phyloP scores from a whole-genome alignment of 1,140 invertebrate genomes.

The Drosophila rufa region DNA sequence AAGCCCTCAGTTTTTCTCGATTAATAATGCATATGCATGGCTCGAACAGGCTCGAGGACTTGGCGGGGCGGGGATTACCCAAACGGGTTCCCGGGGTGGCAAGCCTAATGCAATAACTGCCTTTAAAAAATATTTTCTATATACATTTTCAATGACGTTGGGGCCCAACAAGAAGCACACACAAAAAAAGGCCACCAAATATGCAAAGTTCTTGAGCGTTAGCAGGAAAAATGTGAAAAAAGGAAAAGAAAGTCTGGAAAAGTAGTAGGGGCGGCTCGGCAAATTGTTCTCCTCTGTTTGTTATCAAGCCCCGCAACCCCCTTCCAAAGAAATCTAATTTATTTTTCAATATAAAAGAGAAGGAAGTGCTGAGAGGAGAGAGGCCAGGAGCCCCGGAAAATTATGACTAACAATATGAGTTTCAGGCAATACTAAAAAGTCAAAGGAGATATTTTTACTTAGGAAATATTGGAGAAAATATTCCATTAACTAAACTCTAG shows the following conservation, averaged over 20 bases:
- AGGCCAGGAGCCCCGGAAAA: not conserved
- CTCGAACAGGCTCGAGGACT: conserved; percentile 22
- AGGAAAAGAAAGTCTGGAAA: conserved; percentile 10
- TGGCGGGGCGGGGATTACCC: conserved; percentile 24
- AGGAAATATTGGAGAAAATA: not conserved
- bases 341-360: conserved; percentile 58
- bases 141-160: conserved; percentile 72
- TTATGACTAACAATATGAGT: not conserved
- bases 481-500: not conserved
- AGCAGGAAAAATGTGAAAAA: conserved; percentile 30
- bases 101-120: conserved; percentile 72
- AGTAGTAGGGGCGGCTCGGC: not conserved
- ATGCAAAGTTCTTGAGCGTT: conserved; percentile 70
- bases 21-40: conserved; percentile 82
- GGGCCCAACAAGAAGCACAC: not conserved
- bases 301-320: conserved; percentile 8
- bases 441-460: not conserved
- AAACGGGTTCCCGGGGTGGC: conserved; percentile 36
- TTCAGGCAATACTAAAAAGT: not conserved
- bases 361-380: conserved; percentile 17
- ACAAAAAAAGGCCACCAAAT: conserved; percentile 40
- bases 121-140: conserved; percentile 65
- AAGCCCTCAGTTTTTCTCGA: conserved; percentile 48
- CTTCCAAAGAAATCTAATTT: conserved; percentile 62
- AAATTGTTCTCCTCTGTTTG: conserved; percentile 36